These are phyloP conservation scores for Todus mexicanus DNA, from an alignment of 2,797 vertebrate species.

Conservation along the genomic window DNA sequence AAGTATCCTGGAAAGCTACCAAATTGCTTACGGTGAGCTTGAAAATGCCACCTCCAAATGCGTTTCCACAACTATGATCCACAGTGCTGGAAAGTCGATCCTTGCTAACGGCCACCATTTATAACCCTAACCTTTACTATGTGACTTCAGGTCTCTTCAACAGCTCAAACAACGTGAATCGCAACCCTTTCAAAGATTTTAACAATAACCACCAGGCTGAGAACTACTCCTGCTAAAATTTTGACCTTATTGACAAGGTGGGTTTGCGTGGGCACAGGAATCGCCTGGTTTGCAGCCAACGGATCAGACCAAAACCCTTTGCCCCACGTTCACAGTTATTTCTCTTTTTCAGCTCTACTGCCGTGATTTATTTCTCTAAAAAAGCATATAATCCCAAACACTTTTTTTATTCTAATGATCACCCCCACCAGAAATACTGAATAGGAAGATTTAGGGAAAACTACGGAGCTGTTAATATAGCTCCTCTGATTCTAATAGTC, in stretches of 20 bases:
- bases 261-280: background rate
- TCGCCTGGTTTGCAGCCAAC: background rate
- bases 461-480: slow-evolving; percentile 25
- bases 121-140: background rate
- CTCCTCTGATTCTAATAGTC: slow-evolving; percentile 51
- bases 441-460: background rate
- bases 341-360: background rate
- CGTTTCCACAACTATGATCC: slow-evolving; percentile 1
- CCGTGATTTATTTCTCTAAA: background rate
- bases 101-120: background rate
- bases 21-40: background rate
- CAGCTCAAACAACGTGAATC: background rate
- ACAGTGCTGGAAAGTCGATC: background rate
- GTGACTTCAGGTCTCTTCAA: background rate
- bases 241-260: background rate
- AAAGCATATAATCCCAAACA: background rate
- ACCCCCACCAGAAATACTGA: background rate
- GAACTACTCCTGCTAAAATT: background rate
- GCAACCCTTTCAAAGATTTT: background rate
- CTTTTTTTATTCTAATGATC: background rate
- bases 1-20: slow-evolving; percentile 7
- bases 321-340: background rate
- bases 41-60: background rate
- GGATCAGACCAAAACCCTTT: background rate
- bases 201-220: background rate